phyloP scores from a whole-genome alignment of 2,888 invertebrate genomes.

The Mongoloraphidia duomilia region DNA sequence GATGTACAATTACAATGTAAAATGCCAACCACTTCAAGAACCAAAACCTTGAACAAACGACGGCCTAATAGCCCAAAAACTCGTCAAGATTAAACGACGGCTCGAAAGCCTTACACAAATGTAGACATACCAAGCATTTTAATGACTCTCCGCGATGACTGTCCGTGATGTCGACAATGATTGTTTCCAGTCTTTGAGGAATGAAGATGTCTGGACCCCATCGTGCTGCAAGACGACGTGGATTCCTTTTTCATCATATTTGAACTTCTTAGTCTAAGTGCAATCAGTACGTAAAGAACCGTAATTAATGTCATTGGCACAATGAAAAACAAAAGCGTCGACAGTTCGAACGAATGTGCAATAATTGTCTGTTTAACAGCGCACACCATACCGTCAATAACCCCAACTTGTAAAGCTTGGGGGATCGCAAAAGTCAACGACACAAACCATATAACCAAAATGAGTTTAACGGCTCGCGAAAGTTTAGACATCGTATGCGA shows the following conservation, averaged over 20 bases:
- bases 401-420: constrained; percentile 37
- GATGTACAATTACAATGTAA: too few species aligned
- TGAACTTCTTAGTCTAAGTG: constrained; percentile 52
- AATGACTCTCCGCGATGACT: constrained; percentile 49
- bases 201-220: neutral
- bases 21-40: too few species aligned
- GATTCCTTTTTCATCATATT: constrained; percentile 31
- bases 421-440: constrained; percentile 60
- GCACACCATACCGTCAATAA: constrained; percentile 26
- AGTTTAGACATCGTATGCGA: constrained; percentile 77
- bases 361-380: constrained; percentile 35
- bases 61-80: too few species aligned
- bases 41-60: too few species aligned
- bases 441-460: constrained; percentile 65
- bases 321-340: constrained; percentile 70
- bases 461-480: constrained; percentile 66
- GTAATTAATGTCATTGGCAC: constrained; percentile 77
- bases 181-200: too few species aligned
- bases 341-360: constrained; percentile 63
- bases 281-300: constrained; percentile 65
- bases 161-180: neutral
- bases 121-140: constrained; percentile 58
- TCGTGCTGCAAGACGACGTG: constrained; percentile 3
- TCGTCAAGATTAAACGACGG: too few species aligned
- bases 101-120: neutral